phyloP scores from a whole-genome alignment of 2,888 invertebrate species.

The Mesoligia furuncula region DNA sequence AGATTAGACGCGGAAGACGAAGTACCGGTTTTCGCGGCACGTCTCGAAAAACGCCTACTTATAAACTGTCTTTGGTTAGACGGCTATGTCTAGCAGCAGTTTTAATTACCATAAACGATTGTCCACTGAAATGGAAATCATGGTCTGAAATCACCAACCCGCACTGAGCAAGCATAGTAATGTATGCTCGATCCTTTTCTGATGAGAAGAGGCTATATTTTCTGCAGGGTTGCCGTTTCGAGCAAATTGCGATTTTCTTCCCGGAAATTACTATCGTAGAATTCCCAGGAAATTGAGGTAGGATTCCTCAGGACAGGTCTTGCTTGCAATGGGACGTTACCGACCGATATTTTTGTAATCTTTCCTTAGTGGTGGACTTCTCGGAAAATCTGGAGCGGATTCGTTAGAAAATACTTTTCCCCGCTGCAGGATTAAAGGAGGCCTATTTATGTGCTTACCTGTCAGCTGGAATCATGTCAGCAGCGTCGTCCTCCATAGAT shows the following conservation, averaged over 20 bases:
- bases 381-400: background rate
- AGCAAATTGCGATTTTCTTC: background rate
- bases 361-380: background rate
- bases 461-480: slow-evolving; percentile 84
- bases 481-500: slow-evolving; percentile 85
- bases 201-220: background rate
- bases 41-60: background rate
- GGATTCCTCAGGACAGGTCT: no score
- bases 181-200: background rate
- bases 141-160: background rate
- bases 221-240: background rate
- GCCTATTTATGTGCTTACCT: slow-evolving; percentile 69
- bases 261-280: background rate
- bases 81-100: background rate
- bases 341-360: background rate
- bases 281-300: background rate
- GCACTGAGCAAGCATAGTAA: no score
- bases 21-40: slow-evolving; percentile 20
- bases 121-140: no score
- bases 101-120: background rate
- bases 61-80: background rate
- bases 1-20: slow-evolving; percentile 19
- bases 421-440: background rate
- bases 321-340: background rate
- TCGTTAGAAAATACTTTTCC: background rate